Evolutionary conservation across 2,888 invertebrate species (phyloP).

Genomic region (Anarsia innoxiella): DNA sequence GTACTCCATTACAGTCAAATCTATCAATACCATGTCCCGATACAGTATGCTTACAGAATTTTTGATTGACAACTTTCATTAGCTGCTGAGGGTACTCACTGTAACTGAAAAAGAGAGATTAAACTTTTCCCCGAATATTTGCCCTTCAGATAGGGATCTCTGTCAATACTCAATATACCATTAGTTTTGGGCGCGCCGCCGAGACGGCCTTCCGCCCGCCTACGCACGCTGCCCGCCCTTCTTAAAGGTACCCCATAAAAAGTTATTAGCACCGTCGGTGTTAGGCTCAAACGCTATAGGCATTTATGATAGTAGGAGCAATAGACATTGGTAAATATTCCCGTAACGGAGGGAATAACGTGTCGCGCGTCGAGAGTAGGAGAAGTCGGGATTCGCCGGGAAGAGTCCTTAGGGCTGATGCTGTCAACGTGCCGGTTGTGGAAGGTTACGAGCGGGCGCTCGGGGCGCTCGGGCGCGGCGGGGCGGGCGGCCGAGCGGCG

Average conservation of each 20-base stretch:
- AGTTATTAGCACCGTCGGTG: conserved; percentile 25
- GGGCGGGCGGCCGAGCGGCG: conserved; percentile 37
- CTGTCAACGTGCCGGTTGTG: conserved; percentile 62
- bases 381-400: conserved; percentile 23
- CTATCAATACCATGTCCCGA: not conserved
- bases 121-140: conserved; percentile 16
- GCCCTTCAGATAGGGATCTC: conserved; percentile 31
- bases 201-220: conserved; percentile 39
- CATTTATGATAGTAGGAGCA: no score
- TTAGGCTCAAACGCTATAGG: no score
- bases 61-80: no score
- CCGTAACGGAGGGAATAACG: no score
- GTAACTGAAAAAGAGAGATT: not conserved
- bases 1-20: no score
- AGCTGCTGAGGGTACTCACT: no score
- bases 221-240: conserved; percentile 25
- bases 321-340: no score
- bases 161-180: conserved; percentile 34
- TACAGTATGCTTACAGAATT: no score
- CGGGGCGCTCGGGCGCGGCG: conserved; percentile 34
- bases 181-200: conserved; percentile 29
- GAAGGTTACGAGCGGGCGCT: conserved; percentile 50
- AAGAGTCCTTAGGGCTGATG: conserved; percentile 47
- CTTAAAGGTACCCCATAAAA: conserved; percentile 36
- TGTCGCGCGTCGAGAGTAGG: no score